Evolutionary conservation across 2,888 invertebrate species (phyloP), one percentile per base, ranked within the genome.

Genomic region (Mylabris sibirica): DNA sequence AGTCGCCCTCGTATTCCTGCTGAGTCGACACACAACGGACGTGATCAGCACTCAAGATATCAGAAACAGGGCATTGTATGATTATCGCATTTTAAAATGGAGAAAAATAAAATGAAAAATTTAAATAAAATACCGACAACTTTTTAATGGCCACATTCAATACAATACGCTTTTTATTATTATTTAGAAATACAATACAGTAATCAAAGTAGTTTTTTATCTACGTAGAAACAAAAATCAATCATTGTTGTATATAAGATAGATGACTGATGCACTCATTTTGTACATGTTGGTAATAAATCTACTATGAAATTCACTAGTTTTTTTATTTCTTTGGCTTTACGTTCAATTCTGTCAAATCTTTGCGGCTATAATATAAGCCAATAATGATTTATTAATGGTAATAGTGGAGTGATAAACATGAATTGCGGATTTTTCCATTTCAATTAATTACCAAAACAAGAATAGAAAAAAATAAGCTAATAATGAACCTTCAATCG

Each of bases 61-160:
- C 66, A 72, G 74, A 76, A 74, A 75, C 74, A 70, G 65, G 60
- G 72, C 70, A 74, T 74, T 75, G 76, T 75, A 74, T 70, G 74
- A 74, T 76, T 73, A 69, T 75, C 64, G 72, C 68, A 71, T 74
- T 67, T 71, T 70, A 69, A 73, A 70, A 63, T 63, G 59, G 70
- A 73, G 70, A 70, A 70, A 20, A 49, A 71, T 70, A 69, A 63
- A 72, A 69, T 68, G 1, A 72, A 72, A 72, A 74, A 69, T 67
- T 60, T 14, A n/a, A 70, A 64, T 65, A 66, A 65, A 41, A 72
- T 30, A 71, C 72, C 73, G 66, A 59, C 67, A 64, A 63, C 66
- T 61, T 75, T 67, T 66, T 65, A 67, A 72, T 73, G n/a, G 11
- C 6, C 6, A 4, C 41, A 20, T 20, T 11, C 2, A 49, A 20